A percentile compares a stretch with the other conserved stretches of the same genome.
Evolutionary conservation across 37 sponge, comb jelly and placozoan genomes (phyloP).

Genomic region (Mnemiopsis leidyi): DNA sequence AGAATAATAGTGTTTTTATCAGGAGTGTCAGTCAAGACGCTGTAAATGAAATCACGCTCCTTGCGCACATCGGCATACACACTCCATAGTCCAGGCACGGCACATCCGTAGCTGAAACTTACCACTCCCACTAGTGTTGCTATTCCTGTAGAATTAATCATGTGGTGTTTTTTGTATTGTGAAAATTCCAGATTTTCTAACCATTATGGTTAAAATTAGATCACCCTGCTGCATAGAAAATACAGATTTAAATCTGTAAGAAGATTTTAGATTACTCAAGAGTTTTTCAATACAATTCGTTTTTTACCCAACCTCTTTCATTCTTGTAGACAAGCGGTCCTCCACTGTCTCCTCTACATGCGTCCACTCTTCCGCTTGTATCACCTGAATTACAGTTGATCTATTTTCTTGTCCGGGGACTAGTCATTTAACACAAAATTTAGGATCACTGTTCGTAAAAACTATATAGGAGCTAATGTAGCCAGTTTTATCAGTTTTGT

Average conservation of each 20-base stretch:
- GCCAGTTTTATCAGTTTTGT: no score
- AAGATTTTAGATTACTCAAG: no score
- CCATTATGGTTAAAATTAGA: no score
- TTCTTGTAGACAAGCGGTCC: background rate
- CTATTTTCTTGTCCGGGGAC: no score
- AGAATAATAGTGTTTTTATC: background rate
- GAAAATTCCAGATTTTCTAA: no score
- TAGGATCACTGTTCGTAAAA: background rate
- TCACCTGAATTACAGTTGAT: no score
- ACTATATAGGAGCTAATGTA: no score
- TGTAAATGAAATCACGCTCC: background rate
- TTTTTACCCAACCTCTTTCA: background rate
- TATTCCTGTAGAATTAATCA: background rate
- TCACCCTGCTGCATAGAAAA: no score
- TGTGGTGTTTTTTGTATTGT: no score
- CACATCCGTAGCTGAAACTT: constrained; percentile 38
- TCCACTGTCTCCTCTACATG: constrained; percentile 28
- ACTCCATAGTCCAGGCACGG: background rate
- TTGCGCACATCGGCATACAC: background rate
- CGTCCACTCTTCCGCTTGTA: background rate
- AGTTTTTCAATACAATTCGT: no score
- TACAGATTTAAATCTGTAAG: no score
- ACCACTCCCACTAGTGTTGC: background rate
- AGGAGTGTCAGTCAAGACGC: background rate
- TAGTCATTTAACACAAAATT: no score